Percentiles rank a stretch among this genome's conserved stretches.
These are phyloP conservation scores for Garrulus glandarius DNA, from an alignment of 2,797 vertebrate genomes.

Conservation along the genomic window DNA sequence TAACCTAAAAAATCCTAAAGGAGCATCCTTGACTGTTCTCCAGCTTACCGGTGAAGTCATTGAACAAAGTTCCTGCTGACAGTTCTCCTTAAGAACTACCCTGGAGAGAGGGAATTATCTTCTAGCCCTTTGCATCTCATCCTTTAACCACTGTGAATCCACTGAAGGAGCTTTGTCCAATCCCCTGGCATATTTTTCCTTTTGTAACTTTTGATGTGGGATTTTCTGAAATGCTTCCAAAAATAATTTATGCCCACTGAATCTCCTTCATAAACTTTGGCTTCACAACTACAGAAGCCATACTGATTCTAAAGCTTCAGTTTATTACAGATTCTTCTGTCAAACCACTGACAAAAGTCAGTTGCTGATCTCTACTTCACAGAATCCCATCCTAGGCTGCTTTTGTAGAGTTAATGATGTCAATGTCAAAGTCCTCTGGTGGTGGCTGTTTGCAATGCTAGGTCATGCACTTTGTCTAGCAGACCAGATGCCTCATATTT, in stretches of 20 bases:
- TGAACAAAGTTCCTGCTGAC: not conserved
- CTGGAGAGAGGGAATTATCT: not conserved
- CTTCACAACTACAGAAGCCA: not conserved
- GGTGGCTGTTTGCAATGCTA: not conserved
- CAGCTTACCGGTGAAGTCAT: not conserved
- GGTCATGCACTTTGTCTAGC: not conserved
- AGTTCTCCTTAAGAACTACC: not conserved
- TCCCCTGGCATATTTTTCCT: not conserved
- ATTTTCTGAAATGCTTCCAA: not conserved
- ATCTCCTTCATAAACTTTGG: not conserved
- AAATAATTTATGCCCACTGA: not conserved
- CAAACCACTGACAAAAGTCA: not conserved
- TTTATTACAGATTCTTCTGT: not conserved
- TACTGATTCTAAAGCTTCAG: not conserved
- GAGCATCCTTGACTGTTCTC: not conserved
- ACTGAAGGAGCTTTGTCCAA: not conserved
- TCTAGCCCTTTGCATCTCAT: not conserved
- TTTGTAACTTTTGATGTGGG: not conserved
- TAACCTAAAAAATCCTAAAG: not conserved
- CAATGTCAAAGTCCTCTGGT: not conserved
- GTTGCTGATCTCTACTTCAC: not conserved
- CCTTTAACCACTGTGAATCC: not conserved
- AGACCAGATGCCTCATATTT: not conserved
- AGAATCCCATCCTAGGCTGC: not conserved
- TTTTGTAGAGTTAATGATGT: not conserved